Conservation (phyloP, 2,888 invertebrate genomes). For the Homarus gammarus region DNA sequence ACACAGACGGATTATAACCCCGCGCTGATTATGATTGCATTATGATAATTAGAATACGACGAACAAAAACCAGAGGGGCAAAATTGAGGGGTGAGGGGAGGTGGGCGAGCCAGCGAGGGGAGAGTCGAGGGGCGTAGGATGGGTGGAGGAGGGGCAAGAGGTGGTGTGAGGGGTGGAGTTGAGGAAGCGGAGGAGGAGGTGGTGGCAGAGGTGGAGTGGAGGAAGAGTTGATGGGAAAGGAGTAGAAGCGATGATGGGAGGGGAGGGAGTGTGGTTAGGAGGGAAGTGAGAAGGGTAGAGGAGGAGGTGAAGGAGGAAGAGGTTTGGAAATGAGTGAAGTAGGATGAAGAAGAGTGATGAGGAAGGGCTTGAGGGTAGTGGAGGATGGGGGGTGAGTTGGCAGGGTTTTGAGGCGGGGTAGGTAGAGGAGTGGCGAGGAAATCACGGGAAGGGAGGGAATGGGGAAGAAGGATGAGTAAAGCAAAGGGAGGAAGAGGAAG, state of each 20-base stretch:
- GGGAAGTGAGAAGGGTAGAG: slow-evolving; percentile 1
- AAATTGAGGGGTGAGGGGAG: slow-evolving; percentile 35
- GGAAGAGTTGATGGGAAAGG: background rate
- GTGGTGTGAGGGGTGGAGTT: background rate
- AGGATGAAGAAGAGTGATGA: no score
- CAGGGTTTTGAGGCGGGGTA: no score
- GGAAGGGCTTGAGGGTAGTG: no score
- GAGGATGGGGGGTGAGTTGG: background rate
- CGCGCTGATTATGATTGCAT: slow-evolving; percentile 71
- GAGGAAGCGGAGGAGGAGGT: background rate
- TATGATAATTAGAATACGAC: slow-evolving; percentile 68
- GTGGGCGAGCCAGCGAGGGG: no score
- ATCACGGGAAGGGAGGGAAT: no score
- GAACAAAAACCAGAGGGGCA: slow-evolving; percentile 58
- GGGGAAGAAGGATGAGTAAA: background rate
- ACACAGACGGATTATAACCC: slow-evolving; percentile 62
- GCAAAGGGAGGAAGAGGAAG: no score
- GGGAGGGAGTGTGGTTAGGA: background rate
- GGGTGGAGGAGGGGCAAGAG: background rate
- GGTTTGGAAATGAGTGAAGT: no score
- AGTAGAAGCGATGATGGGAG: background rate
- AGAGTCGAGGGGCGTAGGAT: background rate
- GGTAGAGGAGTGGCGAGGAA: no score
- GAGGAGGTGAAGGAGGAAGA: no score
- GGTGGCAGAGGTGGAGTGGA: background rate